These are phyloP conservation scores for Notodonta ziczac DNA, from an alignment of 2,888 invertebrate genomes.

Conservation along the genomic window DNA sequence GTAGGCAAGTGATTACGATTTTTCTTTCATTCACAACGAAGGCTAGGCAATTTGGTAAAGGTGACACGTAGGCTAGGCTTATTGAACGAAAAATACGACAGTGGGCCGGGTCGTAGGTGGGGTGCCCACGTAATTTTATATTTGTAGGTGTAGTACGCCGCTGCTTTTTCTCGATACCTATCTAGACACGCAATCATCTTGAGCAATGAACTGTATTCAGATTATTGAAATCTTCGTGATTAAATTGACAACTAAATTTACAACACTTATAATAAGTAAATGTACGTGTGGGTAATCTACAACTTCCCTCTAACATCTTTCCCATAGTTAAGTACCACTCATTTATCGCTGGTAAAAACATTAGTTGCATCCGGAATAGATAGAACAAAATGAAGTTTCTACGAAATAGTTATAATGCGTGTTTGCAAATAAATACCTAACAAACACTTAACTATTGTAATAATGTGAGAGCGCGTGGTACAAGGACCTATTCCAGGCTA, in stretches of 20 bases:
- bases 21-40: constrained; percentile 51
- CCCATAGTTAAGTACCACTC: constrained; percentile 43
- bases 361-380: constrained; percentile 43
- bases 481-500: constrained; percentile 31
- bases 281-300: constrained; percentile 37
- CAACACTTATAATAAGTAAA: too few relatives aligned
- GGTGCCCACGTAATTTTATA: constrained; percentile 74
- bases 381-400: constrained; percentile 11
- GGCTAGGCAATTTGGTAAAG: constrained; percentile 58
- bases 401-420: too few relatives aligned
- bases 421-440: too few relatives aligned
- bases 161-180: constrained; percentile 62
- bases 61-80: constrained; percentile 74
- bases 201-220: constrained; percentile 13
- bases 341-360: constrained; percentile 35
- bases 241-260: not conserved
- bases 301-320: constrained; percentile 41
- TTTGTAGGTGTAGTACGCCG: constrained; percentile 72
- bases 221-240: not conserved
- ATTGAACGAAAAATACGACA: constrained; percentile 66
- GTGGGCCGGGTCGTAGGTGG: constrained; percentile 78
- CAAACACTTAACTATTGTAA: not conserved
- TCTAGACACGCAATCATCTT: constrained; percentile 47
- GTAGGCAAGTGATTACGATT: constrained; percentile 69
- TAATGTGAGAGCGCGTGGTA: constrained; percentile 8